Evolutionary conservation across 2,797 vertebrate species (phyloP).

Genomic region (Hipposideros larvatus): DNA sequence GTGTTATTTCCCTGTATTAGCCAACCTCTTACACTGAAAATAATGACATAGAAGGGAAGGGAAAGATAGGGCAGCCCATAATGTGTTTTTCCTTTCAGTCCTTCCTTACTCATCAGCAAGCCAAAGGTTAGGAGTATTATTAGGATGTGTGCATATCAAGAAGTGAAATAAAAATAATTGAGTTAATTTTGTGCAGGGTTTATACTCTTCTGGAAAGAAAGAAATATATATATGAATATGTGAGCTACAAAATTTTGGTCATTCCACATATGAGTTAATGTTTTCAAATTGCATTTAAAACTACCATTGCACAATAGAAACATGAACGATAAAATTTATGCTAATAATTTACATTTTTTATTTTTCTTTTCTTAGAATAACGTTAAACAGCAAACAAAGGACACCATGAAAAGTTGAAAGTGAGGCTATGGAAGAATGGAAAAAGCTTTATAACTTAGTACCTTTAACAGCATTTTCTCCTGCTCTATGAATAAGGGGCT

Average conservation of each 20-base stretch:
- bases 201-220: conserved; percentile 11
- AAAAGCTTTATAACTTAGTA: not conserved
- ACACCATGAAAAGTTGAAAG: not conserved
- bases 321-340: not conserved
- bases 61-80: not conserved
- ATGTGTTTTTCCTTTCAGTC: not conserved
- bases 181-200: not conserved
- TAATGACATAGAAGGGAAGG: not conserved
- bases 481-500: not conserved
- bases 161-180: not conserved
- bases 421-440: not conserved
- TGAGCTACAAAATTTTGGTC: not conserved
- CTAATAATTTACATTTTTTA: not conserved
- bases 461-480: not conserved
- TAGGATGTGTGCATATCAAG: not conserved
- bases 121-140: not conserved
- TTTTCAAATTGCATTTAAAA: conserved; percentile 28
- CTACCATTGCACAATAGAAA: not conserved
- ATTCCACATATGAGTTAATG: not conserved
- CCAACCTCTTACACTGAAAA: not conserved
- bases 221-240: not conserved
- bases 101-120: not conserved
- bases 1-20: not conserved
- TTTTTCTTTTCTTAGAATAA: conserved; percentile 35
- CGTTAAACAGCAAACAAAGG: conserved; percentile 49